Conservation (phyloP, 2,888 invertebrate species). For the Notodonta ziczac region DNA sequence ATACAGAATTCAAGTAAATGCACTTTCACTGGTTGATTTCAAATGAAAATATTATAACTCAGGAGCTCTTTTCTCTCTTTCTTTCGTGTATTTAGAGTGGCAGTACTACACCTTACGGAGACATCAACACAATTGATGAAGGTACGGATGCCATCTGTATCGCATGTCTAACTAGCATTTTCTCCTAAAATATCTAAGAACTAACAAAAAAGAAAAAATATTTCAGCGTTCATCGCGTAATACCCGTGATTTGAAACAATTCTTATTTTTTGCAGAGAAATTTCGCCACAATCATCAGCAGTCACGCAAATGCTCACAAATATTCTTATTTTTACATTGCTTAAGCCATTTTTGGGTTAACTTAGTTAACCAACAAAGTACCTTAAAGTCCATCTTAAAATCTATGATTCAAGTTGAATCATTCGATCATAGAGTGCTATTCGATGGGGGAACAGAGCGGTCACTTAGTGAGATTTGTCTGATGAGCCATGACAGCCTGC, state of each 20-base stretch:
- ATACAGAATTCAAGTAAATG: conserved; percentile 4
- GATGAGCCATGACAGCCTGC: conserved; percentile 57
- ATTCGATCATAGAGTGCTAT: conserved; percentile 30
- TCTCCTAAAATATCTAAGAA: conserved; percentile 55
- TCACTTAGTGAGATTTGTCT: conserved; percentile 47
- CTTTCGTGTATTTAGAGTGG: too few species aligned
- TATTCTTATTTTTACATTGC: conserved; percentile 34
- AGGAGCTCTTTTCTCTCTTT: background rate
- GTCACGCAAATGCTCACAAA: conserved; percentile 66
- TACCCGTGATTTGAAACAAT: conserved; percentile 72
- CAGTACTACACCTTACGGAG: background rate
- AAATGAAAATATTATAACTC: background rate
- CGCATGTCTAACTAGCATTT: conserved; percentile 64
- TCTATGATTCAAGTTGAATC: conserved; percentile 34
- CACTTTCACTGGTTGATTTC: conserved; percentile 40
- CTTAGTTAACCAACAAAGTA: background rate
- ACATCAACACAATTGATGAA: conserved; percentile 19
- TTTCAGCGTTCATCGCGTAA: conserved; percentile 64
- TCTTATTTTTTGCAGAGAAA: conserved; percentile 70
- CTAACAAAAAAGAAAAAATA: conserved; percentile 55
- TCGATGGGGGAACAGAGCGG: conserved; percentile 43
- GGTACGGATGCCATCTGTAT: conserved; percentile 43
- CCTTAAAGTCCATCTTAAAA: background rate
- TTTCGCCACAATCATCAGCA: conserved; percentile 62
- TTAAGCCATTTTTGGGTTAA: conserved; percentile 17